Conservation (phyloP, 2,888 invertebrate genomes). For the Gibbula magus region DNA sequence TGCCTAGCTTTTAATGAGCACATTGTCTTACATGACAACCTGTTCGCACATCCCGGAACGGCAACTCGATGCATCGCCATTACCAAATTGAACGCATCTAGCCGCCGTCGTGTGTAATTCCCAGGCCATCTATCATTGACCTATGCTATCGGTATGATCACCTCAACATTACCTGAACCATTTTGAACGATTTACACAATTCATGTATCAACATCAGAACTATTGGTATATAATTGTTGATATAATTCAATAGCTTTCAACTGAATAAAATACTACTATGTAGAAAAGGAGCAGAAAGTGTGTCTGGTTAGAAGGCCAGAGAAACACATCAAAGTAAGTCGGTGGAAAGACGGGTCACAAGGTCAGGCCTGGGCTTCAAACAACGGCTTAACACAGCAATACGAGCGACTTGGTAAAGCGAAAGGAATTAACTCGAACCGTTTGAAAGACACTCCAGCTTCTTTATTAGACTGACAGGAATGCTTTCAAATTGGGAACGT, state of each 20-base stretch:
- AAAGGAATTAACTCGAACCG: constrained; percentile 22
- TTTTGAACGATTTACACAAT: too few relatives aligned
- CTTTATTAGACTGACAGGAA: constrained; percentile 15
- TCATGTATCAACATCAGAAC: too few relatives aligned
- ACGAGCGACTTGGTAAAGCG: constrained; percentile 11
- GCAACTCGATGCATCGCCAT: too few relatives aligned
- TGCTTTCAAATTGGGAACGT: constrained; percentile 23
- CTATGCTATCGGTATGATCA: too few relatives aligned
- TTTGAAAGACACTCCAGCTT: constrained; percentile 19
- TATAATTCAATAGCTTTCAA: background rate
- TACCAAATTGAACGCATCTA: too few relatives aligned
- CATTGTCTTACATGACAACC: too few relatives aligned
- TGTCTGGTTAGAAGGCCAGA: background rate
- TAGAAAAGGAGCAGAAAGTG: background rate
- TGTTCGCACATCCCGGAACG: too few relatives aligned
- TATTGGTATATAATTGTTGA: too few relatives aligned
- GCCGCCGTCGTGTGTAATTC: too few relatives aligned
- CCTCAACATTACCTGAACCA: too few relatives aligned
- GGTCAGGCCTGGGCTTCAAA: constrained; percentile 7
- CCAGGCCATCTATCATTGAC: too few relatives aligned
- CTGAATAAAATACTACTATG: background rate
- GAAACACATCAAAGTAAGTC: constrained; percentile 2
- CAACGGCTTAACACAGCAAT: constrained; percentile 10
- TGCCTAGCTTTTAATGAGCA: too few relatives aligned
- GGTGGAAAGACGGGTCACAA: background rate